Percentiles rank a stretch among this genome's conserved stretches.
Evolutionary conservation across 2,888 invertebrate genomes (phyloP).

Genomic region (Icerya purchasi): DNA sequence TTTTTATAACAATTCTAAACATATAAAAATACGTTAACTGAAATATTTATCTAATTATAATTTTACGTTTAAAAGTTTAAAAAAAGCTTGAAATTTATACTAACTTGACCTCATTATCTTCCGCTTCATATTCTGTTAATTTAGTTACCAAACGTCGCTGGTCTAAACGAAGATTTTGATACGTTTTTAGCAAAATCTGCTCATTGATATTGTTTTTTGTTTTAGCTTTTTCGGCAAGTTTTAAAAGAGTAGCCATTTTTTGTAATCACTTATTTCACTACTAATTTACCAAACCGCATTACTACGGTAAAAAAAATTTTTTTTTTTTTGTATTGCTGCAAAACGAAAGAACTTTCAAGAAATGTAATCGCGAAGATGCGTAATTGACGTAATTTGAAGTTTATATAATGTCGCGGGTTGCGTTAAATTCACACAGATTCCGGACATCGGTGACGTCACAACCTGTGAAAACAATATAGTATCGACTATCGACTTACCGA

Average conservation of each 20-base stretch:
- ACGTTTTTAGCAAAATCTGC: constrained; percentile 56
- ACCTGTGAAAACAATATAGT: too few relatives aligned
- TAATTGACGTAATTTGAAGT: too few relatives aligned
- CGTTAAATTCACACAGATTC: too few relatives aligned
- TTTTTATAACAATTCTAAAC: constrained; percentile 79
- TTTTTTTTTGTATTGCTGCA: too few relatives aligned
- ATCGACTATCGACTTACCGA: too few relatives aligned
- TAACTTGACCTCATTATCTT: constrained; percentile 91
- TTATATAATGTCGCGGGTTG: too few relatives aligned
- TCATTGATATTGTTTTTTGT: constrained; percentile 38
- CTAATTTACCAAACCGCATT: too few relatives aligned
- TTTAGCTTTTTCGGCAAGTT: constrained; percentile 15
- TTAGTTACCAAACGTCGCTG: constrained; percentile 70
- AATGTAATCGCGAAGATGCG: too few relatives aligned
- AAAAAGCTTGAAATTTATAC: constrained; percentile 18
- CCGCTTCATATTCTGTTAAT: constrained; percentile 79
- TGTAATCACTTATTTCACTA: too few relatives aligned
- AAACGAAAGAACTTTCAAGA: too few relatives aligned
- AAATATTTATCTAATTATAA: neutral
- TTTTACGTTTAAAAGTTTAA: neutral
- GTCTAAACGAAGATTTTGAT: constrained; percentile 67
- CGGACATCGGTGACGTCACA: too few relatives aligned
- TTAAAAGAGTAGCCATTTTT: constrained; percentile 6
- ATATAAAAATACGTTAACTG: constrained; percentile 16
- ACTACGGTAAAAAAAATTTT: too few relatives aligned